A percentile compares a stretch with the other conserved stretches of the same genome.
Conservation (phyloP, 2,113 vertebrate species). For the Pelusios castaneus region DNA sequence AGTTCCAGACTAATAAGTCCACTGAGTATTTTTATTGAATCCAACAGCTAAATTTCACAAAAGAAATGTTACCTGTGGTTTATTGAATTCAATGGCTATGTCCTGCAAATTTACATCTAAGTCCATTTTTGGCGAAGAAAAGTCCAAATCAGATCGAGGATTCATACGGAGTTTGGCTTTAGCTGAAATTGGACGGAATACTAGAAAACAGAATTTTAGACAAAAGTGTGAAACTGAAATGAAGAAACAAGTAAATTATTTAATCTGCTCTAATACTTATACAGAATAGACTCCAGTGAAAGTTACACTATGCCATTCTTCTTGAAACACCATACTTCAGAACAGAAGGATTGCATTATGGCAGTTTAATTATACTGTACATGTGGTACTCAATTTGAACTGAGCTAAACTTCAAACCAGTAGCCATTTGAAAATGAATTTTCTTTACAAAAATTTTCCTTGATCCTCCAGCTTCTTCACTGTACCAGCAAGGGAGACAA, state of each 20-base stretch:
- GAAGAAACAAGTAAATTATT: neutral
- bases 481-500: too few relatives aligned
- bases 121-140: constrained; percentile 93
- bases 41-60: neutral
- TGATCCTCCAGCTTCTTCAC: too few relatives aligned
- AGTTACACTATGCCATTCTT: neutral
- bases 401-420: neutral
- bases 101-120: constrained; percentile 90
- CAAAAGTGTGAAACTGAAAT: neutral
- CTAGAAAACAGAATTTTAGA: constrained; percentile 76
- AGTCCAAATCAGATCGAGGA: constrained; percentile 93
- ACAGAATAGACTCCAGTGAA: neutral
- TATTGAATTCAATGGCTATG: constrained; percentile 93
- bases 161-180: constrained; percentile 96
- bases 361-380: neutral
- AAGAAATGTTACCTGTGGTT: constrained; percentile 85
- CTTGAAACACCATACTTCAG: neutral
- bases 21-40: neutral
- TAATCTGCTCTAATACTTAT: neutral
- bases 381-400: neutral
- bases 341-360: neutral
- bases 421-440: neutral
- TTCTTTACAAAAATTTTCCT: neutral
- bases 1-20: neutral
- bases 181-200: constrained; percentile 95